A percentile compares a stretch with the other conserved stretches of the same genome.
Evolutionary conservation across 2,113 vertebrate genomes (phyloP).

Genomic region (Chloropsis cyanopogon): DNA sequence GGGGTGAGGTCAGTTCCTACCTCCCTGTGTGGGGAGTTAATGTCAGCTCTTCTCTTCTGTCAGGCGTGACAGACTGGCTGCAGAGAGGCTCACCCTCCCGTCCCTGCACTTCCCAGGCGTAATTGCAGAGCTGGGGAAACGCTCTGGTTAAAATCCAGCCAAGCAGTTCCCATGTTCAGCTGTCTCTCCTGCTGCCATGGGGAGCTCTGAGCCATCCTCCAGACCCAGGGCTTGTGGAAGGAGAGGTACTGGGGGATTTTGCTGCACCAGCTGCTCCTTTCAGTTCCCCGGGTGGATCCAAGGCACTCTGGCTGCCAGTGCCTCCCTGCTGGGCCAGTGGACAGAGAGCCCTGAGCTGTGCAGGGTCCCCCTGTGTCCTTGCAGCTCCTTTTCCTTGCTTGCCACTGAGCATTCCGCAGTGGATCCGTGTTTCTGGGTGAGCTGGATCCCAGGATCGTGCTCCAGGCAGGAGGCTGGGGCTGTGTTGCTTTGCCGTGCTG

Average conservation of each 20-base stretch:
- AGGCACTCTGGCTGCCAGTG: not conserved
- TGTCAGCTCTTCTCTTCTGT: not conserved
- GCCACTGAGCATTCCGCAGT: rapidly evolving
- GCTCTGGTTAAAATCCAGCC: not conserved
- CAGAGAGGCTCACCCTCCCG: not conserved
- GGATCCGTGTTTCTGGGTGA: not conserved
- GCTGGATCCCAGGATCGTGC: not conserved
- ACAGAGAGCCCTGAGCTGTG: not conserved
- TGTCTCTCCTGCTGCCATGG: rapidly evolving
- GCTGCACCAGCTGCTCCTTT: not conserved
- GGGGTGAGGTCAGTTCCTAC: not conserved
- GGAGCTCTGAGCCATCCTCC: not conserved
- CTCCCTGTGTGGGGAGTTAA: not conserved
- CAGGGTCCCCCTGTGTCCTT: not conserved
- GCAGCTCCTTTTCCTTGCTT: not conserved
- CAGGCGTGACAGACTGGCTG: conserved; percentile 35
- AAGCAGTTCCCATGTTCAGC: rapidly evolving
- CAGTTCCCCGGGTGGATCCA: rapidly evolving
- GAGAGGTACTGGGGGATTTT: not conserved
- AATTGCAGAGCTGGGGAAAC: not conserved
- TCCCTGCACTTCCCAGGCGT: not conserved
- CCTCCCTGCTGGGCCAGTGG: not conserved
- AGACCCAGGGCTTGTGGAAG: not conserved
- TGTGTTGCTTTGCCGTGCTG: rapidly evolving
- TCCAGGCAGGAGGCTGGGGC: not conserved